Conservation (phyloP, 2,113 vertebrate genomes). For the Galeopterus variegatus region DNA sequence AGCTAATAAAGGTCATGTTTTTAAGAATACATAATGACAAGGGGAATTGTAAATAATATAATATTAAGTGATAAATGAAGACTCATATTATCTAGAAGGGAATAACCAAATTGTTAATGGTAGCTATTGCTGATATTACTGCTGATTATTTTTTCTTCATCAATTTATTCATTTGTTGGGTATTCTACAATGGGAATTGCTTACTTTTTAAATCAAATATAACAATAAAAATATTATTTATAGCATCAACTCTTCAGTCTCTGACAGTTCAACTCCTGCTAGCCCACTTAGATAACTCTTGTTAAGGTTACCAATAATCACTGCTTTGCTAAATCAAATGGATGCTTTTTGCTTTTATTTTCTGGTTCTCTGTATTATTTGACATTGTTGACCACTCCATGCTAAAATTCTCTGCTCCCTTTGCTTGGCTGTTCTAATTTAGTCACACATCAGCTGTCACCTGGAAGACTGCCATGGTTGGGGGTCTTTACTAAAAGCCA, state of each 20-base stretch:
- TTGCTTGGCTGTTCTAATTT: background rate
- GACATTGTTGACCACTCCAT: background rate
- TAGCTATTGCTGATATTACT: background rate
- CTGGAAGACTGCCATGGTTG: background rate
- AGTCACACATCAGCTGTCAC: background rate
- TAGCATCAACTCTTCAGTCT: background rate
- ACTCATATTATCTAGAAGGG: constrained; percentile 35
- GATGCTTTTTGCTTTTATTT: constrained; percentile 42
- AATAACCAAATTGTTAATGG: background rate
- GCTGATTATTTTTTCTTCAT: constrained; percentile 59
- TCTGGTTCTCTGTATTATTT: constrained; percentile 22
- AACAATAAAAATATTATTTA: constrained; percentile 48
- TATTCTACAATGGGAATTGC: background rate
- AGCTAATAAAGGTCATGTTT: constrained; percentile 22
- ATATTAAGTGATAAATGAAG: constrained; percentile 12
- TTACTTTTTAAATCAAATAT: constrained; percentile 49
- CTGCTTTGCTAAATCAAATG: constrained; percentile 5
- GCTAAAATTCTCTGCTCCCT: constrained; percentile 7
- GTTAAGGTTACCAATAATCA: background rate
- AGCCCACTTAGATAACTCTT: background rate
- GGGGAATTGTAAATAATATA: background rate
- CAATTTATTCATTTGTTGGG: background rate
- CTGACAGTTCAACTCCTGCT: background rate
- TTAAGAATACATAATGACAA: background rate
- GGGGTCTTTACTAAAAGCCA: background rate